phyloP scores from a whole-genome alignment of 2,797 vertebrate species.

The Pantherophis alleghaniensis region DNA sequence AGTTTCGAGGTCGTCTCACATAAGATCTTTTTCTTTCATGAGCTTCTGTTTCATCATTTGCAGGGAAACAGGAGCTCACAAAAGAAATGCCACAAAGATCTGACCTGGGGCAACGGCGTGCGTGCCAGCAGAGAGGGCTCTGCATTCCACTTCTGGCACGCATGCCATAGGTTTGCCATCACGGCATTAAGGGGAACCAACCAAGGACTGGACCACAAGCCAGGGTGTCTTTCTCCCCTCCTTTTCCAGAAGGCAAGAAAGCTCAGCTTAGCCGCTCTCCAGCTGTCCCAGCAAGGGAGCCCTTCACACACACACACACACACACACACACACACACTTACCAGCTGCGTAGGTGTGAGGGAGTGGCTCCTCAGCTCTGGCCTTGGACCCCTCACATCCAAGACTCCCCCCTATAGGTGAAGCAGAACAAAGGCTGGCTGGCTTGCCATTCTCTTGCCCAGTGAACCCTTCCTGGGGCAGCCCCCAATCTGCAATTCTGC shows the following conservation, averaged over 20 bases:
- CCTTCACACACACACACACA: too few relatives aligned
- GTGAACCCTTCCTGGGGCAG: neutral
- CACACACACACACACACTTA: slow-evolving; percentile 48
- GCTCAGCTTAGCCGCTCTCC: neutral
- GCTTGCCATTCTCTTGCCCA: neutral
- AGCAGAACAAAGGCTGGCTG: neutral
- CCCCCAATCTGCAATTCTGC: neutral
- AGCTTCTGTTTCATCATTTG: too few relatives aligned
- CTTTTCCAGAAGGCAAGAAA: neutral
- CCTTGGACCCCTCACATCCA: slow-evolving; percentile 72
- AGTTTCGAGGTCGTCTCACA: too few relatives aligned
- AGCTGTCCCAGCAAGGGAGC: neutral
- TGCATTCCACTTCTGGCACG: too few relatives aligned
- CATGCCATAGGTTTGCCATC: too few relatives aligned
- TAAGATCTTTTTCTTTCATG: too few relatives aligned
- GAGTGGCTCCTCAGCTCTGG: slow-evolving; percentile 67
- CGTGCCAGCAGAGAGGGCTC: too few relatives aligned
- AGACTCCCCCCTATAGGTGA: slow-evolving; percentile 68
- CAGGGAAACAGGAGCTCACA: too few relatives aligned
- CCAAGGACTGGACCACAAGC: neutral
- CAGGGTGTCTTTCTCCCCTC: neutral
- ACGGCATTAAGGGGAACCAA: neutral
- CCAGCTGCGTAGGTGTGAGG: slow-evolving; percentile 68
- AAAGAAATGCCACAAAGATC: too few relatives aligned
- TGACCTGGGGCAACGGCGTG: too few relatives aligned